Evolutionary conservation across 2,797 vertebrate species (phyloP).

Genomic region (Iguana delicatissima): DNA sequence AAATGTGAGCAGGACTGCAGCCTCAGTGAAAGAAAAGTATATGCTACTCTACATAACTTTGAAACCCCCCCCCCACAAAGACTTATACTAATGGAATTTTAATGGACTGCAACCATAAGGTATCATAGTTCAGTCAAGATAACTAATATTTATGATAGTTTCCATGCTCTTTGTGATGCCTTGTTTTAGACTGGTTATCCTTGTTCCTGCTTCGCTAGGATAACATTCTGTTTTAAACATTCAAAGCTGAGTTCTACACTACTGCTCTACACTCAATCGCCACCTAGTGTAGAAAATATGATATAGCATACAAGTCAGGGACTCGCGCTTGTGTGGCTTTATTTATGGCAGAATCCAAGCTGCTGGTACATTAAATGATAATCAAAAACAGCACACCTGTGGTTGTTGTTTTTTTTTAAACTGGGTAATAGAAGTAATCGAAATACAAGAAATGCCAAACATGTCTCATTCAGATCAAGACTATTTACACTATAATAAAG

Average conservation of each 20-base stretch:
- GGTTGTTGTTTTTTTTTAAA: too few relatives aligned
- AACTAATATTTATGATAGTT: background rate
- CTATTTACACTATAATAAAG: conserved; percentile 5
- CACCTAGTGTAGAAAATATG: conserved; percentile 66
- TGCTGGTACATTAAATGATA: background rate
- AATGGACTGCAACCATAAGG: too few relatives aligned
- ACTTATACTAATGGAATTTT: too few relatives aligned
- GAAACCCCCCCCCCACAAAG: too few relatives aligned
- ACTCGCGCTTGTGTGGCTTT: background rate
- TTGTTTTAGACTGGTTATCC: background rate
- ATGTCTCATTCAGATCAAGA: background rate
- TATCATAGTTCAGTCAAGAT: background rate
- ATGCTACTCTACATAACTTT: background rate
- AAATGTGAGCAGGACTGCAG: background rate
- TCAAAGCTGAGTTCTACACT: background rate
- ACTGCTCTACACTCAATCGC: conserved; percentile 32
- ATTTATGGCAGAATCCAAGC: background rate
- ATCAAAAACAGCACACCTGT: conserved; percentile 29
- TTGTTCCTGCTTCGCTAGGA: background rate
- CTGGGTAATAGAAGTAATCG: background rate
- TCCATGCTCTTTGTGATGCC: background rate
- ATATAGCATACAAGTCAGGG: background rate
- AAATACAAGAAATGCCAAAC: background rate
- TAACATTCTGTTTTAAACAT: background rate
- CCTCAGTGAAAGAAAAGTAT: background rate